Base-by-base conservation (phyloP, 2,888 invertebrate species). In the Periphyllus acericola region DNA sequence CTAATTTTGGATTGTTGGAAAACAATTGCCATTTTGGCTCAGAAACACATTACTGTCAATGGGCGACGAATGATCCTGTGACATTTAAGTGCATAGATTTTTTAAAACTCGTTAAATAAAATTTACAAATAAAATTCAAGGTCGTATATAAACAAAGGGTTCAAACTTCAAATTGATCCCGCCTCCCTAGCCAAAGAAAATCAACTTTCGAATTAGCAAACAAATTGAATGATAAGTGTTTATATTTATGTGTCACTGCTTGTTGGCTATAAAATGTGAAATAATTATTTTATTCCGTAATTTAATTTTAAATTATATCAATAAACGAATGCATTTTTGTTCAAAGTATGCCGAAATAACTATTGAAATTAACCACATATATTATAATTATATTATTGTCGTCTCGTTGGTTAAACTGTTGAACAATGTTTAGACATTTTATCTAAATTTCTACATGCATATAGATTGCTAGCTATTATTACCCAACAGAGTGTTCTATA, bases 1-100 rank as follows among this genome's bases (percentile, higher is more conserved):
- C 83, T 83, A 83, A 83, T 83, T 83, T 83, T 83, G 83, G 83
- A 83, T 75, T 83, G 40, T 75, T 40, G n/a, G 21, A 60, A 83
- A 83, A 83, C 40, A 60, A 83, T 83, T 75, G 75, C 75, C 75
- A 75, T 60, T 66, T 83, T 83, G 83, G 83, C 83, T 75, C 75
- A 21, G 75, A 83, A 83, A 75, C 60, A 60, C 60, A 34, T 72
- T 60, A 40, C n/a, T 17, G 60, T 83, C 60, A 36, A 52, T 55
- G 34, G 32, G 83, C 14, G 83, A 75, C 36, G 83, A 83, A 36
- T 83, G 83, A 83, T 75, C 19, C 9, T 32, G 21, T 75, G 83
- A 83, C 75, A 83, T 83, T 83, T 83, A 83, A 83, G 36, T 60
- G 29, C 40, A 25, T 25, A 14, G 8, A 46, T 52, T 71, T 55